These are phyloP conservation scores for Epistrophella euchroma DNA, from an alignment of 2,888 invertebrate species.

Conservation along the genomic window DNA sequence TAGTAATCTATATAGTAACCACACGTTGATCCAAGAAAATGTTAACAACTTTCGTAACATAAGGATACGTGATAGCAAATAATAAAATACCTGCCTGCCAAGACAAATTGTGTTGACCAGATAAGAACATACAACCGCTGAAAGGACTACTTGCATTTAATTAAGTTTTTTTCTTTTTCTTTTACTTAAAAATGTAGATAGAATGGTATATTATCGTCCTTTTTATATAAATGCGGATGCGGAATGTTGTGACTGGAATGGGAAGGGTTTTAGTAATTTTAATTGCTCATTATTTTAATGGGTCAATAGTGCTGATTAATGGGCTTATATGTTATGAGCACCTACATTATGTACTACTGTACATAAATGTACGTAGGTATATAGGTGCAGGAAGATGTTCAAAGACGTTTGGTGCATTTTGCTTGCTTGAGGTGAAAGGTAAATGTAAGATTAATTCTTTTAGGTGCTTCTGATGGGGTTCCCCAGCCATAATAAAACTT, in stretches of 20 bases:
- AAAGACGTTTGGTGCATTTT: too few species aligned
- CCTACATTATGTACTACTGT: too few species aligned
- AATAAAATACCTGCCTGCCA: conserved; percentile 23
- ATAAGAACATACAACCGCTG: conserved; percentile 26
- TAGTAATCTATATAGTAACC: conserved; percentile 8
- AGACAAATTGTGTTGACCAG: conserved; percentile 63
- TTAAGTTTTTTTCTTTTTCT: conserved; percentile 29
- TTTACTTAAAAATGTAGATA: background rate
- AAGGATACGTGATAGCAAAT: conserved; percentile 20
- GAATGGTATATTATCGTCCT: background rate
- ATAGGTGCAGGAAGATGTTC: too few species aligned
- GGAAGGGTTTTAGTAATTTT: conserved; percentile 53
- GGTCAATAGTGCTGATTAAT: conserved; percentile 67
- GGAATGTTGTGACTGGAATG: conserved; percentile 19
- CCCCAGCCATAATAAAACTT: too few species aligned
- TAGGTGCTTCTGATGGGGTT: too few species aligned
- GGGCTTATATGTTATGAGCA: conserved; percentile 8
- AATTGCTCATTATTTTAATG: conserved; percentile 68
- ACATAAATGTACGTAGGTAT: too few species aligned
- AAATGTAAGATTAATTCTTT: too few species aligned
- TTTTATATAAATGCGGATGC: background rate
- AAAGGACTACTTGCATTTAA: conserved; percentile 60
- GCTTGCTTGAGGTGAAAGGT: too few species aligned
- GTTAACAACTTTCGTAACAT: conserved; percentile 58
- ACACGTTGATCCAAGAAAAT: conserved; percentile 39